Conservation (phyloP, 2,888 invertebrate species). For the Eilema caniola region DNA sequence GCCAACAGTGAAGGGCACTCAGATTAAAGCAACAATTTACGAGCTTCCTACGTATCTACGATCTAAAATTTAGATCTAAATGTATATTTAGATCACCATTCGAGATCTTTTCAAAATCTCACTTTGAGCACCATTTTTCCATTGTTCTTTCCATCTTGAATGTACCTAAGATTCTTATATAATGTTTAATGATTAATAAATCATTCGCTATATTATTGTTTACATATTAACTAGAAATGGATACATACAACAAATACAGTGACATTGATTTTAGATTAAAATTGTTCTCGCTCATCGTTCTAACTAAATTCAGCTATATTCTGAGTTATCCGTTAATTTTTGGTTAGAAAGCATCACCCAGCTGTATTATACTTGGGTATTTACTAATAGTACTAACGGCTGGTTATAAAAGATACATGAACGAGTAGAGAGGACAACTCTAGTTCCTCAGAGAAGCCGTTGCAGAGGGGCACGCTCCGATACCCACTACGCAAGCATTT, state of each 20-base stretch:
- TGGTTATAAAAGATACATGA: slow-evolving; percentile 77
- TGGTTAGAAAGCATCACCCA: slow-evolving; percentile 37
- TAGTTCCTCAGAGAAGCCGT: slow-evolving; percentile 96
- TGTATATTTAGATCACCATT: neutral
- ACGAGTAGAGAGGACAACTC: slow-evolving; percentile 96
- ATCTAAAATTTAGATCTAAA: too few relatives aligned
- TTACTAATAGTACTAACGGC: slow-evolving; percentile 35
- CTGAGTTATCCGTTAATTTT: slow-evolving; percentile 28
- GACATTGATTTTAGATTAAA: neutral
- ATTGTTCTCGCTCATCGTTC: slow-evolving; percentile 8
- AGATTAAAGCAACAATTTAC: slow-evolving; percentile 16
- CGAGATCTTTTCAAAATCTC: slow-evolving; percentile 15
- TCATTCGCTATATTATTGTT: too few relatives aligned
- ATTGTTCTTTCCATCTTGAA: too few relatives aligned
- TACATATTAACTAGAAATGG: too few relatives aligned
- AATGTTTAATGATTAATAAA: too few relatives aligned
- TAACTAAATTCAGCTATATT: slow-evolving; percentile 10
- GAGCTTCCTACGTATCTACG: neutral
- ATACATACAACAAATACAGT: too few relatives aligned
- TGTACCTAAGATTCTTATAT: too few relatives aligned
- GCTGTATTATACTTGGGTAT: slow-evolving; percentile 24
- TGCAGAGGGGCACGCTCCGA: slow-evolving; percentile 96
- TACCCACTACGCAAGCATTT: slow-evolving; percentile 94
- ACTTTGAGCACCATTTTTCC: slow-evolving; percentile 15
- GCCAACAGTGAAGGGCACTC: slow-evolving; percentile 9